Evolutionary conservation across 2,797 vertebrate genomes (phyloP), one percentile per base, ranked within the genome.

Genomic region (Pelobates cultripes): DNA sequence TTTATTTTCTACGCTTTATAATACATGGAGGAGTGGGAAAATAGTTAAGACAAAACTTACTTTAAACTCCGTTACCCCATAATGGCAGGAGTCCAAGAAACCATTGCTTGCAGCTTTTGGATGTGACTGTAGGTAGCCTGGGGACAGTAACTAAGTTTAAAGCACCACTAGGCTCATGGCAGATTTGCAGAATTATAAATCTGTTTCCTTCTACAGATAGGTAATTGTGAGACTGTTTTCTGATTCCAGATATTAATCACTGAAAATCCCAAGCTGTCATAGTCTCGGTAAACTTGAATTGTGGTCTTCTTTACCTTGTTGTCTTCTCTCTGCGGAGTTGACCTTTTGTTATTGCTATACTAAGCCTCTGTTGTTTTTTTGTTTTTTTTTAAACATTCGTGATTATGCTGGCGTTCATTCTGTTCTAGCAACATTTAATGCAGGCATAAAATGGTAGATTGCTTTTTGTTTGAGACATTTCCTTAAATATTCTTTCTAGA

Each of bases 401-500:
- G 77, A 84, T 78, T 75, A 72, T 57, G 45, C 60, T 57, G 77
- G 43, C 53, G 45, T 17, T 75, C 51, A n/a, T 64, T 82, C 69
- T 60, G 3, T 77, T 71, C 69, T 45, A 14, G 74, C 67, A 60
- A 80, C 75, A 84, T 84, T 84, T 75, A 84, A 79, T 79, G 67
- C 68, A 67, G 43, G 77, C 67, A 72, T 70, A 80, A 79, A 84
- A 84, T 80, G 60, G 57, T 76, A 79, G 77, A 84, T 84, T 84
- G 82, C 73, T 79, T 76, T 82, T 79, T 84, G 67, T 80, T 83
- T 83, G 71, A 75, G 51, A 73, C 51, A 79, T 75, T 75, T 75
- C 77, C 73, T 84, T 84, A 79, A 84, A 84, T 79, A 84, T 84
- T 84, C 77, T 72, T 79, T 60, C 73, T 72, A 84, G 77, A 84